Evolutionary conservation across 92 coral and sea anemone genomes (phyloP).

Genomic region (Virgularia gustaviana): DNA sequence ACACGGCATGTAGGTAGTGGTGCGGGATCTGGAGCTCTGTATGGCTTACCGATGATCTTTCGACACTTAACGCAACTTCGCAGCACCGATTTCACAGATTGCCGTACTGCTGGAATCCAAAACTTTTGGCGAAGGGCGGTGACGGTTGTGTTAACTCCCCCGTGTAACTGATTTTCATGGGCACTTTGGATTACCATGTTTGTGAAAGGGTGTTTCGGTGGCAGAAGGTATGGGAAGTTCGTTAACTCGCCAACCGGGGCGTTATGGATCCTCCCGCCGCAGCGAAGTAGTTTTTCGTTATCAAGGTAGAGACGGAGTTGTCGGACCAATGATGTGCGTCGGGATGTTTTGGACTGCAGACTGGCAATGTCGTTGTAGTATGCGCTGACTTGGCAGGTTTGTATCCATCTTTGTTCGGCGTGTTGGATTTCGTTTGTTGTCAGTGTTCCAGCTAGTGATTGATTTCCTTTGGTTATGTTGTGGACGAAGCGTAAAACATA

Average conservation of each 20-base stretch:
- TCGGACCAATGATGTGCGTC: constrained; percentile 30
- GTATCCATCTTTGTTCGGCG: too few species aligned
- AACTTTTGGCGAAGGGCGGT: constrained; percentile 46
- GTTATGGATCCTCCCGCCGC: constrained; percentile 60
- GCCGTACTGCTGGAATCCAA: constrained; percentile 53
- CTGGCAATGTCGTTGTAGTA: constrained; percentile 32
- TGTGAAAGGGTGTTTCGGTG: constrained; percentile 46
- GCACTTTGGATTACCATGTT: constrained; percentile 24
- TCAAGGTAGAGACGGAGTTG: constrained; percentile 39
- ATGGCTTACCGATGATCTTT: constrained; percentile 37
- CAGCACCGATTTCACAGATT: constrained; percentile 31
- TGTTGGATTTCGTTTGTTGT: too few species aligned
- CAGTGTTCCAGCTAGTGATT: too few species aligned
- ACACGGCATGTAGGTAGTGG: constrained; percentile 50
- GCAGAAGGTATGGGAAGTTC: constrained; percentile 42
- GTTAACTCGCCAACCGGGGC: constrained; percentile 33
- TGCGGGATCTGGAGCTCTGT: constrained; percentile 47
- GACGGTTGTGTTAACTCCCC: constrained; percentile 49
- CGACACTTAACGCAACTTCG: constrained; percentile 38
- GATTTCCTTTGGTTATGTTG: too few species aligned
- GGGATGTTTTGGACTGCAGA: background rate
- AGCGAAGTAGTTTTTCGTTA: constrained; percentile 32
- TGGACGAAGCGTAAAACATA: too few species aligned
- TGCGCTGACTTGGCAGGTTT: too few species aligned
- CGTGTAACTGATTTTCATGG: constrained; percentile 47